Evolutionary conservation across 2,888 invertebrate species (phyloP), one percentile per base, ranked within the genome.

Genomic region (Digitonthophagus gazella): DNA sequence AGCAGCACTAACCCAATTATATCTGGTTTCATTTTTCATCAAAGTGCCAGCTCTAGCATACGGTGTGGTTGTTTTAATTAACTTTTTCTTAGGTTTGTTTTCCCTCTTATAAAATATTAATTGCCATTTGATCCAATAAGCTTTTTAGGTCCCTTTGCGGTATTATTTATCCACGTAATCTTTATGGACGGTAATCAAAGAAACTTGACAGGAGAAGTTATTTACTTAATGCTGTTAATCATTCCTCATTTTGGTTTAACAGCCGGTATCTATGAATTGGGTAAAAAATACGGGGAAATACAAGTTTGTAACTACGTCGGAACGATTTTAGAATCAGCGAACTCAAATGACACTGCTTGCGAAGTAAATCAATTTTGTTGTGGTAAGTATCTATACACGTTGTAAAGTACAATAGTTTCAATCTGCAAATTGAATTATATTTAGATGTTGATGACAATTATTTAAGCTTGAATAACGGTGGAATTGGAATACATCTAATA

Each of bases 391-490:
- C n/a, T 16, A 15, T 16, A 57, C n/a, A 6, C 57, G 4, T 1
- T 14, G 15, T 54, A 18, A 58, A 16, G 11, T 58, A 6, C 1
- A 14, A 5, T 14, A 57, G 14, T 16, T 6, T n/a, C 54, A 44
- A n/a, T 5, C 15, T 3, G 6, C 16, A 58, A 58, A 8, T 58
- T 18, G 3, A 64, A 16, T 18, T 61, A 66, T 20, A 57, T 71
- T 67, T 70, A 76, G 80, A 72, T 54, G 67, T 74, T 4, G 74
- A 77, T 57, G 75, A 74, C 44, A 71, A 79, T 68, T 89, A 87
- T 78, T 89, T 91, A 74, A 84, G 85, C 0, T 92, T 92, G 90
- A 80, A 84, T 19, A 90, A 91, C 61, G n/a, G 61, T 0, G 95
- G 94, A 0, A 86, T 94, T 54, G 85, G 91, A 16, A 84, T 90